Evolutionary conservation across 2,797 vertebrate genomes (phyloP), one percentile per base, ranked within the genome.

Genomic region (Artibeus jamaicensis): DNA sequence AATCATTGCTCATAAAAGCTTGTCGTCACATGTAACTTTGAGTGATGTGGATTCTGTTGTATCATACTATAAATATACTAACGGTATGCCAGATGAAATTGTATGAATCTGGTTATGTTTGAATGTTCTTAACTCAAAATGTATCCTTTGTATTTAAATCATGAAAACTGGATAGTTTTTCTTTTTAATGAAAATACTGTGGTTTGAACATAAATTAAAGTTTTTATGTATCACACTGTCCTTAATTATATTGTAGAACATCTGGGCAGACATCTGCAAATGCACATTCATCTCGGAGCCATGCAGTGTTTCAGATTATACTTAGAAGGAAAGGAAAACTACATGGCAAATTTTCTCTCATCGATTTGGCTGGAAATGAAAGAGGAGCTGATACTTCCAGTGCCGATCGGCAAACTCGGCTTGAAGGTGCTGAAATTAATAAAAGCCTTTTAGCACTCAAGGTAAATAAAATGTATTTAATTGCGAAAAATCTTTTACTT

Each of bases 351-450:
- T 99, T 99, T 98, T 99, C 99, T 86, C 99, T 99, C 73, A 99
- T 99, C 14, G 99, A 99, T 98, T 98, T 99, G 98, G 99, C 99
- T 78, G 99, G 99, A 87, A 99, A 99, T 92, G 99, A 99, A 98
- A 98, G 99, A 94, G 99, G 99, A 55, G 99, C 99, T 2, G 99
- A 99, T 98, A 99, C 99, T 0, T 99, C 99, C 16, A 99, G 99
- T 93, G 99, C 99, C 1, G 99, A 99, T 97, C 99, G 99, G 7
- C 99, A 99, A 98, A 99, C 99, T 0, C 98, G 99, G 46, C 99
- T 99, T 71, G 99, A 99, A 98, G 99, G 99, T 96, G 99, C 99
- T 0, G 99, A 99, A 98, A 99, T 99, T 98, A 99, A 99, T 98
- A 99, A 99, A 98, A 99, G 99, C 98, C 99, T 99, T 98, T 98